These are phyloP conservation scores for Microcebus ravelobensis DNA, from an alignment of 2,113 vertebrate species.

Conservation along the genomic window DNA sequence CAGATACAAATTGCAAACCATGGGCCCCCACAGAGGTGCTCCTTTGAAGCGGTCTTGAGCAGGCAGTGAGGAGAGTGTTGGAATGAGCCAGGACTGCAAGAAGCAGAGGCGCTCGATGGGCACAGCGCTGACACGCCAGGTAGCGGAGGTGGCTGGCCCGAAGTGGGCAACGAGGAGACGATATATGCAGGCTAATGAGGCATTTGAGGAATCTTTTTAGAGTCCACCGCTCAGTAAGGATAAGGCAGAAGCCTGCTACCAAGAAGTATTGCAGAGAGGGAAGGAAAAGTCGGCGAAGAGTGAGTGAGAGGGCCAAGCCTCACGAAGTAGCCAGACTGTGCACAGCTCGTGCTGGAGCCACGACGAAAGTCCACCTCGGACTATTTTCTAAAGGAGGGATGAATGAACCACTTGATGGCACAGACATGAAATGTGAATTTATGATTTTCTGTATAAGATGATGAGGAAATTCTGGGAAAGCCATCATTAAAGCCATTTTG, in stretches of 20 bases:
- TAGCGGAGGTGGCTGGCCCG: neutral
- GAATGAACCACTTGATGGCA: neutral
- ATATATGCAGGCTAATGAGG: neutral
- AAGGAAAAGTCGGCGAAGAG: neutral
- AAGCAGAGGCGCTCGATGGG: neutral
- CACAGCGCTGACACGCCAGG: fast-evolving
- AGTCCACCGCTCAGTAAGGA: neutral
- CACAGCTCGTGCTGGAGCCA: neutral
- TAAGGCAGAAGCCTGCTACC: neutral
- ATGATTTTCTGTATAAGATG: neutral
- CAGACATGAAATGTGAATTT: neutral
- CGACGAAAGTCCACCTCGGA: neutral
- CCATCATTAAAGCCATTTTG: neutral
- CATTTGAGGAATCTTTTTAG: neutral
- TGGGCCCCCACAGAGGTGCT: neutral
- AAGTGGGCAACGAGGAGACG: neutral
- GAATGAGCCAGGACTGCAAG: neutral
- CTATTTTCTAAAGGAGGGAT: neutral
- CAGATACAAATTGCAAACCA: neutral
- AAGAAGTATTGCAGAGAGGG: neutral
- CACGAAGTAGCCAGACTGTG: neutral
- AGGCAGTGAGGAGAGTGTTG: neutral
- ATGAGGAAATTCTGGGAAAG: neutral
- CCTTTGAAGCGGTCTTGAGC: neutral
- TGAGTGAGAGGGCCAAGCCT: neutral